Evolutionary conservation across 2,888 invertebrate genomes (phyloP), one percentile per base, ranked within the genome.

Genomic region (Piscicola geometra): DNA sequence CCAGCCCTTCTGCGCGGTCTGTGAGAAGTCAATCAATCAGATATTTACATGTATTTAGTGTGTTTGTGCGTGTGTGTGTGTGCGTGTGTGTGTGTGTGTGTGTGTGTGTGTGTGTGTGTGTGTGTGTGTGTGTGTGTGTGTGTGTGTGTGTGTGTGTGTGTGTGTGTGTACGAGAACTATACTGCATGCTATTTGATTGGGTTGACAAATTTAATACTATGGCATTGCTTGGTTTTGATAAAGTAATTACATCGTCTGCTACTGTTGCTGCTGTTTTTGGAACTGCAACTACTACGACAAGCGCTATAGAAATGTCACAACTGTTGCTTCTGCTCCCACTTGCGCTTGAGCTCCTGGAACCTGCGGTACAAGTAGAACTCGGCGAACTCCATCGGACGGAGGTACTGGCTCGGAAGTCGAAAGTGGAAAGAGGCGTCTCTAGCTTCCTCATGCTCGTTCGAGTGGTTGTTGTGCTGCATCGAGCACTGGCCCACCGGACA

Each of bases 291-390:
- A 36, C 1, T 36, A 33, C 28, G 70, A 41, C 35, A 25, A 70
- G 12, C 41, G 33, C 18, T 9, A 25, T 9, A 64, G 9, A 64
- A 9, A 28, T 9, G 25, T n/a, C 32, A 67, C 60, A 30, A 56
- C 25, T 33, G 71, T 71, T 76, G 74, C 47, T 77, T 72, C 47
- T 50, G 70, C 69, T 80, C 80, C 78, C 78, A 80, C 69, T 77
- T 78, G 28, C 75, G 70, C n/a, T 76, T 71, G 41, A 80, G 74
- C 36, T 80, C 80, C 73, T 80, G 77, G 52, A 80, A 80, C 32
- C 73, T 66, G 50, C 76, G 30, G 69, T 76, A 75, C 52, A 78
- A 36, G 36, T 78, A 72, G 30, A 71, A 69, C 41, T 78, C 78
- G 15, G 32, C 71, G 30, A 70, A 76, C 52, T 79, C 79, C 47